phyloP scores from a whole-genome alignment of 2,888 invertebrate species.

The Leistus spinibarbis region DNA sequence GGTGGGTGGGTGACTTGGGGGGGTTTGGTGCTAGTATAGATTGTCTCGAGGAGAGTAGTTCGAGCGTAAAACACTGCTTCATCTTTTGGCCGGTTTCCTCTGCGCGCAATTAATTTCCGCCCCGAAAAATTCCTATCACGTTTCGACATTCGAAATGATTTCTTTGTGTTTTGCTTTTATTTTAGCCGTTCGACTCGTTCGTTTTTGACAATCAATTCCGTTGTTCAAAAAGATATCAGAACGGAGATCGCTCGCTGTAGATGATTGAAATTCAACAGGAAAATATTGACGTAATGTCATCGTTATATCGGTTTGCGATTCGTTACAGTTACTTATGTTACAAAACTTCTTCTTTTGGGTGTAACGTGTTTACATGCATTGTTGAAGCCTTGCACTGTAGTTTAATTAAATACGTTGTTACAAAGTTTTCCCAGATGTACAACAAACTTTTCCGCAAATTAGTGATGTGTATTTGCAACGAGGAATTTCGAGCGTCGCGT shows the following conservation, averaged over 20 bases:
- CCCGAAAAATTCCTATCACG: conserved; percentile 39
- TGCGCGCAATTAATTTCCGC: conserved; percentile 37
- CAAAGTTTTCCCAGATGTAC: no score
- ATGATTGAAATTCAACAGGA: neutral
- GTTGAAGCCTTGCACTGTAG: no score
- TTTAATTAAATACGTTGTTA: no score
- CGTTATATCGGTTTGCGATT: neutral
- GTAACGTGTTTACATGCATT: no score
- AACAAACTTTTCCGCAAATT: no score
- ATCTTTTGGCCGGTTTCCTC: conserved; percentile 31
- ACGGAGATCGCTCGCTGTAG: neutral
- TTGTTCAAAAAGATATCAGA: neutral
- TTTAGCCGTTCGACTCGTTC: neutral
- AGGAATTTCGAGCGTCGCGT: no score
- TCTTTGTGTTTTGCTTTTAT: conserved; percentile 24
- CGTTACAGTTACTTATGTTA: neutral
- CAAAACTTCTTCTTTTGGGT: neutral
- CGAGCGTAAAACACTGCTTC: conserved; percentile 34
- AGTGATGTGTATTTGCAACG: no score
- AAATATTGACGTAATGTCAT: neutral
- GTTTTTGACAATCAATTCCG: neutral
- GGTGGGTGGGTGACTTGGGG: no score
- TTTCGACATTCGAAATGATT: conserved; percentile 32
- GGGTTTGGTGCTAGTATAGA: conserved; percentile 19
- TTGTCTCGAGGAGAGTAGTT: conserved; percentile 37